Evolutionary conservation across 2,797 vertebrate species (phyloP).

Genomic region (Gymnodraco acuticeps): DNA sequence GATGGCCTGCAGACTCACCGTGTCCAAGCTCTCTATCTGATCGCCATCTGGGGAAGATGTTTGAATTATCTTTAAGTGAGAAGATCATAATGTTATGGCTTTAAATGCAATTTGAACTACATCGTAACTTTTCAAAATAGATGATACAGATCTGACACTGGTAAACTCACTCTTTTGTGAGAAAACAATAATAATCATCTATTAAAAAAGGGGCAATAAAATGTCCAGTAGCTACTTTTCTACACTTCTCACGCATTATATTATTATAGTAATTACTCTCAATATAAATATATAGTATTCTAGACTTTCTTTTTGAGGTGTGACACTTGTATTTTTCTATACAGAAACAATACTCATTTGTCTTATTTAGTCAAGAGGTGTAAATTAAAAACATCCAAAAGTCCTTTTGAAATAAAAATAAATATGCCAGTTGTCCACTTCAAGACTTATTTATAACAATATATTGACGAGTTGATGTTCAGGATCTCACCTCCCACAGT

Average conservation of each 20-base stretch:
- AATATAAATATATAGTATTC: neutral
- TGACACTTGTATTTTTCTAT: neutral
- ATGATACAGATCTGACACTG: neutral
- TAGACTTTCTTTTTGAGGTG: neutral
- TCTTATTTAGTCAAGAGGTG: neutral
- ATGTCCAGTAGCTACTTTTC: too few species aligned
- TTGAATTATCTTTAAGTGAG: neutral
- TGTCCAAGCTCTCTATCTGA: slow-evolving; percentile 96
- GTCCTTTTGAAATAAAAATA: neutral
- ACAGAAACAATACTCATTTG: neutral
- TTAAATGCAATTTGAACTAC: neutral
- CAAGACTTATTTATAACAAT: too few species aligned
- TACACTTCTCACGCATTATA: neutral
- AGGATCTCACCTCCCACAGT: slow-evolving; percentile 91
- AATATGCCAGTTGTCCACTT: neutral
- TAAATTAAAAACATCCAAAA: neutral
- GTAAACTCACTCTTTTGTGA: neutral
- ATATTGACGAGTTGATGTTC: neutral
- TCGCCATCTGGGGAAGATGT: slow-evolving; percentile 88
- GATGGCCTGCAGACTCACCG: slow-evolving; percentile 97
- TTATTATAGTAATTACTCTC: neutral
- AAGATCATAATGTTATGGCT: neutral
- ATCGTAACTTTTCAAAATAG: neutral
- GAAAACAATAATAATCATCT: neutral
- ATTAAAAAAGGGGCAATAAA: neutral